A percentile compares a stretch with the other conserved stretches of the same genome.
Evolutionary conservation across 1,140 invertebrate genomes (phyloP).

Genomic region (Globodera rostochiensis): DNA sequence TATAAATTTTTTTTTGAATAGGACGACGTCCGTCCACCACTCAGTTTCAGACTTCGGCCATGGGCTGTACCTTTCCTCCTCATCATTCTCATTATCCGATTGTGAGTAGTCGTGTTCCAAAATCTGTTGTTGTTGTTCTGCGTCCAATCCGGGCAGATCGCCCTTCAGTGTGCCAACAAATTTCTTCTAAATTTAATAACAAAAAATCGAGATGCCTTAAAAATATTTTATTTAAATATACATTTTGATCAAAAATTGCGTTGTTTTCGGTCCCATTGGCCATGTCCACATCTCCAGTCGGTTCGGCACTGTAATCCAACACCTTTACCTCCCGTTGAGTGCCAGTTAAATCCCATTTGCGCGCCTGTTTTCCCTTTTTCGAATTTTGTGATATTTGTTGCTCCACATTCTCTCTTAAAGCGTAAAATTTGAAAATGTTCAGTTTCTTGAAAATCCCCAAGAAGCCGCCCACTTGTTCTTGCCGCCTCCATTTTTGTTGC

Average conservation of each 20-base stretch:
- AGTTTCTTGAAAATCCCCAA: no score
- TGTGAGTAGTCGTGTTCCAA: neutral
- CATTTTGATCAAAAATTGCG: conserved; percentile 49
- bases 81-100: conserved; percentile 45
- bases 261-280: conserved; percentile 26
- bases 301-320: conserved; percentile 76
- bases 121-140: conserved; percentile 22
- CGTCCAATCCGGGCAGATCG: conserved; percentile 55
- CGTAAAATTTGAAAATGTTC: neutral
- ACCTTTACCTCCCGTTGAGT: conserved; percentile 77
- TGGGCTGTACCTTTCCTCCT: conserved; percentile 10
- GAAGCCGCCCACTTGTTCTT: conserved; percentile 65
- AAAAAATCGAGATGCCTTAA: no score
- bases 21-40: no score
- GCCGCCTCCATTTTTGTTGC: conserved; percentile 32
- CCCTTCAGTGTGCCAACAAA: conserved; percentile 55
- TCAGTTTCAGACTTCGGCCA: no score
- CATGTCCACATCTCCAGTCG: conserved; percentile 22
- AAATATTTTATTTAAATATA: no score
- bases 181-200: conserved; percentile 44
- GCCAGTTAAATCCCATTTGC: conserved; percentile 85
- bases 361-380: conserved; percentile 80
- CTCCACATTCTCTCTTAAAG: conserved; percentile 12
- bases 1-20: no score
- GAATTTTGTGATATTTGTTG: conserved; percentile 51